Evolutionary conservation across 2,113 vertebrate genomes (phyloP).

Genomic region (Semicossyphus pulcher): DNA sequence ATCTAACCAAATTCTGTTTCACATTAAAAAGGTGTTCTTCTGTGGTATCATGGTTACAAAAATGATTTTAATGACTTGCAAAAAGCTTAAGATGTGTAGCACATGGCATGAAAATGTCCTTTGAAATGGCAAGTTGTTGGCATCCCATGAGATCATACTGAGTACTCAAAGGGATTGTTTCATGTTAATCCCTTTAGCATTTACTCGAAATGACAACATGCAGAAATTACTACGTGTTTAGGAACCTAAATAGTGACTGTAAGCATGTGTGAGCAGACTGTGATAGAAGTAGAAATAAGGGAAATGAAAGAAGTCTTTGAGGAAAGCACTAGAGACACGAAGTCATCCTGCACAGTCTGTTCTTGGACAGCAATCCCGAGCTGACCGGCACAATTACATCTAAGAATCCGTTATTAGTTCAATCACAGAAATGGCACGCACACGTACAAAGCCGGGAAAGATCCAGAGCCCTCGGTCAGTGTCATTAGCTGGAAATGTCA

Average conservation of each 20-base stretch:
- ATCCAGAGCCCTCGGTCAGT: slow-evolving; percentile 37
- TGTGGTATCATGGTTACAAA: no score
- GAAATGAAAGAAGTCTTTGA: neutral
- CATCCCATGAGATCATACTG: no score
- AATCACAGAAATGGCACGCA: slow-evolving; percentile 36
- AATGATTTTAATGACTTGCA: no score
- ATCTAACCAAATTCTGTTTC: no score
- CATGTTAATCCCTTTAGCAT: no score
- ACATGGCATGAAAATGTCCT: no score
- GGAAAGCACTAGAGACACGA: neutral
- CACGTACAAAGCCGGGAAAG: slow-evolving; percentile 18
- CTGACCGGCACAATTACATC: slow-evolving; percentile 37
- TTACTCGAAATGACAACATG: no score
- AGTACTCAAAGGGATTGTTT: no score
- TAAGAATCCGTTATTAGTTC: slow-evolving; percentile 54
- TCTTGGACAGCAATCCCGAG: slow-evolving; percentile 7
- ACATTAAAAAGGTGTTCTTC: no score
- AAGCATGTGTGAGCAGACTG: neutral
- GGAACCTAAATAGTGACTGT: neutral
- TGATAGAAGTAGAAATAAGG: neutral
- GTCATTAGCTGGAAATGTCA: slow-evolving; percentile 75
- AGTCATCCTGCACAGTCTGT: neutral
- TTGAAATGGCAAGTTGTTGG: no score
- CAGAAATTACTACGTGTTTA: neutral
- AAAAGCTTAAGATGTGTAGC: no score